Evolutionary conservation across 2,888 invertebrate species (phyloP), one percentile per base, ranked within the genome.

Genomic region (Himalopsyche anomala): DNA sequence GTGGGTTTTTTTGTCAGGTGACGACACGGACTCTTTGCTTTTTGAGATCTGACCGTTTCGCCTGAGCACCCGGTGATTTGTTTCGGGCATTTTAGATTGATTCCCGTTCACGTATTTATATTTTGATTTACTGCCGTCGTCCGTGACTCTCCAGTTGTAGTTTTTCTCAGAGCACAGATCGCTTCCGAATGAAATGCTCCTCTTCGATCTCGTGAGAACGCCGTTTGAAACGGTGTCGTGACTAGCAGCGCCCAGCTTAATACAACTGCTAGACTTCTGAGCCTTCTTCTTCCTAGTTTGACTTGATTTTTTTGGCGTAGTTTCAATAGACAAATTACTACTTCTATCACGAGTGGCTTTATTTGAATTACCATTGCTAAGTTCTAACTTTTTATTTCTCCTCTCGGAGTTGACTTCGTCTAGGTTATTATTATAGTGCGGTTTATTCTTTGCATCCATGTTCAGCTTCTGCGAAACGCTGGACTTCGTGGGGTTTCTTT

Each of bases 181-280:
- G 51, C 55, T 55, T 51, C 84, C 89, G 87, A 80, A 89, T 82
- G 85, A 87, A 56, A 87, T 80, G 86, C 87, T 88, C 45, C 83
- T 80, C 62, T 84, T 86, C 62, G 86, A 85, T 79, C 87, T 81
- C 56, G 81, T 83, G 45, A 79, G 88, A 82, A 55, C 89, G 11
- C 79, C 42, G 54, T 85, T 81, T 11, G 55, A n/a, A 51, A 51
- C 15, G 51, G 51, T 51, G 51, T 51, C 51, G 12, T 51, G 51
- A 62, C 40, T 79, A 28, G 81, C 84, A 2, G 84, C 54, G 17
- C 80, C 83, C 36, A 86, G 42, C 79, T 85, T 88, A 6, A 86
- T 56, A 56, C 83, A 87, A 74, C 86, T 88, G 79, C 81, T 81
- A 17, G 88, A 86, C 69, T 79, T 17, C 42, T 81, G 51, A 28